Percentiles rank a stretch among this genome's conserved stretches.
phyloP scores from a whole-genome alignment of 2,888 invertebrate genomes.

The Monochamus alternatus region DNA sequence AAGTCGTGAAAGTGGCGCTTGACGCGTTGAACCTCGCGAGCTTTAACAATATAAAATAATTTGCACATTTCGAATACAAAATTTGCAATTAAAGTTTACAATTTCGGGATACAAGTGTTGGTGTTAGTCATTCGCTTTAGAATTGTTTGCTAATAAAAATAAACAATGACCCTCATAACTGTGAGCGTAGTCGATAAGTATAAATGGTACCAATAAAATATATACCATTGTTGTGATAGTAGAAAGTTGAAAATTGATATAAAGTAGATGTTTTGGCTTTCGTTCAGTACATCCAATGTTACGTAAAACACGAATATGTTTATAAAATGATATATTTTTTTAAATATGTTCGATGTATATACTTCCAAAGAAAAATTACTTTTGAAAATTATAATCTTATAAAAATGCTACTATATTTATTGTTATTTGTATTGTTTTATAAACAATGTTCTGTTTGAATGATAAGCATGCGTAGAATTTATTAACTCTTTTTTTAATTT shows the following conservation, averaged over 20 bases:
- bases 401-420: not conserved
- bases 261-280: conserved; percentile 21
- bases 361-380: too few species aligned
- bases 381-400: too few species aligned
- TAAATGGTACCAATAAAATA: conserved; percentile 59
- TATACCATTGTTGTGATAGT: conserved; percentile 11
- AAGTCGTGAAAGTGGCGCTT: conserved; percentile 57
- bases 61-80: not conserved
- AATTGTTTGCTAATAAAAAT: conserved; percentile 24
- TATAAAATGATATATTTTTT: not conserved
- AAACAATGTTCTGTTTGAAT: too few species aligned
- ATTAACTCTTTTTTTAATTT: too few species aligned
- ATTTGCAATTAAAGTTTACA: not conserved
- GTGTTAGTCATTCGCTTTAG: conserved; percentile 18
- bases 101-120: conserved; percentile 10
- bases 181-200: conserved; percentile 62
- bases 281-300: not conserved
- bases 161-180: conserved; percentile 60
- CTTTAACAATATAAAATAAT: conserved; percentile 25
- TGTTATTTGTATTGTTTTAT: too few species aligned
- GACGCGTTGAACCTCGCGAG: conserved; percentile 48
- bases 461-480: too few species aligned
- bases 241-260: not conserved
- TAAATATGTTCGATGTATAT: too few species aligned
- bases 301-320: not conserved